A percentile compares a stretch with the other conserved stretches of the same genome.
phyloP scores from a whole-genome alignment of 2,797 vertebrate genomes.

The Ibycter americanus region DNA sequence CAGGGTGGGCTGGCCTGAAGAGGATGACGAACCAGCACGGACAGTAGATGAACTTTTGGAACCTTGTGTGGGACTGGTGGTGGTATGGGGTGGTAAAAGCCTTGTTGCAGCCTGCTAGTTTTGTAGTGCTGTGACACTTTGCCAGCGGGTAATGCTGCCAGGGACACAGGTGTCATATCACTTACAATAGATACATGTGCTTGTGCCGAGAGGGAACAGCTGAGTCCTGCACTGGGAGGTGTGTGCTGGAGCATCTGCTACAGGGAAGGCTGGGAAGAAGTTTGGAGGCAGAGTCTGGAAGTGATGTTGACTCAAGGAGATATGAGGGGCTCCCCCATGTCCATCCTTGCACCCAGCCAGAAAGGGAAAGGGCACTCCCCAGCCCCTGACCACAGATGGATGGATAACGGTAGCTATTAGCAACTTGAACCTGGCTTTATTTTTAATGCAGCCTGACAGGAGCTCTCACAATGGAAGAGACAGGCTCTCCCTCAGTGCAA shows the following conservation, averaged over 20 bases:
- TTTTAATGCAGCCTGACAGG: background rate
- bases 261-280: background rate
- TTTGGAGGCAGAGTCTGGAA: background rate
- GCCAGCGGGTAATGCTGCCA: background rate
- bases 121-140: no score
- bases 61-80: no score
- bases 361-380: background rate
- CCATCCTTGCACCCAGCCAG: background rate
- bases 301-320: background rate
- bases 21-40: no score
- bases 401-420: background rate
- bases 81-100: no score
- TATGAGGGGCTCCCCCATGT: background rate
- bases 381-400: background rate
- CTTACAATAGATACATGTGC: background rate
- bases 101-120: no score
- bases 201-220: background rate
- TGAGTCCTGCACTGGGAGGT: background rate
- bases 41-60: no score
- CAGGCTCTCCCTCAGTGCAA: background rate
- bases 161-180: no score
- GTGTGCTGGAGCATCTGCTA: background rate
- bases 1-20: no score
- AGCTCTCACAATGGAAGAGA: background rate
- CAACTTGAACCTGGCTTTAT: background rate